Evolutionary conservation across 2,888 invertebrate genomes (phyloP).

Genomic region (Cotesia congregata): DNA sequence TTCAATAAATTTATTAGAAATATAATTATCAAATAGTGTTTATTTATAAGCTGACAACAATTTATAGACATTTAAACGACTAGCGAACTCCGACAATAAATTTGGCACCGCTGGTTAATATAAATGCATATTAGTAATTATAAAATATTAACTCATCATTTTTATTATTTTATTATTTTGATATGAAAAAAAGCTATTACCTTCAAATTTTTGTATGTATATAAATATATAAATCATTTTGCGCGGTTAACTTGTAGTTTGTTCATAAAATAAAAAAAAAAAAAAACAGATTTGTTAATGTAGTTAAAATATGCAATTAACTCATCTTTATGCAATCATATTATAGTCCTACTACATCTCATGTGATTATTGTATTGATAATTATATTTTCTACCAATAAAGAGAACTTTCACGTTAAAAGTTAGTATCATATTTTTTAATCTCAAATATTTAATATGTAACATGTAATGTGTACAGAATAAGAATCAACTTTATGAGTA

Average conservation of each 20-base stretch:
- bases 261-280: neutral
- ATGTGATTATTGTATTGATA: conserved; percentile 11
- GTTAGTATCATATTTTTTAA: conserved; percentile 7
- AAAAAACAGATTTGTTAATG: neutral
- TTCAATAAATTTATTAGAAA: neutral
- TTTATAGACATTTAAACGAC: conserved; percentile 25
- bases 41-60: conserved; percentile 7
- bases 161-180: conserved; percentile 1
- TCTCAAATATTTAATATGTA: no score
- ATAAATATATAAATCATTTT: neutral
- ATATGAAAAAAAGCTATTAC: neutral
- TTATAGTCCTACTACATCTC: neutral
- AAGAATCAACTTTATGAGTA: no score
- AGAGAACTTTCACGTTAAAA: conserved; percentile 15
- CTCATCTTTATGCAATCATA: neutral
- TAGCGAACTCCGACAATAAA: conserved; percentile 45
- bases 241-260: neutral
- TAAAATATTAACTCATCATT: conserved; percentile 5
- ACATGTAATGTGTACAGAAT: no score
- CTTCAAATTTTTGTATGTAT: conserved; percentile 1
- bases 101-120: conserved; percentile 21
- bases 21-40: conserved; percentile 2
- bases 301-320: neutral
- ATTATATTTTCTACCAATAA: conserved; percentile 16
- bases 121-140: conserved; percentile 5